These are phyloP conservation scores for Manduca sexta DNA, from an alignment of 1,140 invertebrate genomes.

Conservation along the genomic window DNA sequence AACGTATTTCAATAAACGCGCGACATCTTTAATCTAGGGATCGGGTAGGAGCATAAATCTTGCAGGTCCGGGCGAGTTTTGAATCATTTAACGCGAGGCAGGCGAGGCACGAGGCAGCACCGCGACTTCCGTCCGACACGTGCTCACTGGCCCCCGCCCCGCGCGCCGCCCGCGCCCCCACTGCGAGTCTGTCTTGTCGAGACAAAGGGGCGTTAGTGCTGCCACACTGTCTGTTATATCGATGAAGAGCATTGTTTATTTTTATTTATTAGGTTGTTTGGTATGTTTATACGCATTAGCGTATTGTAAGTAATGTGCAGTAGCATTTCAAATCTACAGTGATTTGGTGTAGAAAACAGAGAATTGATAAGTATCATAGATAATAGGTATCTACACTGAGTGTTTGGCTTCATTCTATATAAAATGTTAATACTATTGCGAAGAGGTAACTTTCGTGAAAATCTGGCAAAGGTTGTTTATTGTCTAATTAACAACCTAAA, in stretches of 20 bases:
- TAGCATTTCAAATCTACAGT: no score
- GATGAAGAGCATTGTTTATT: conserved; percentile 1
- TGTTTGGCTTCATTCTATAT: no score
- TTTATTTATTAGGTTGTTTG: no score
- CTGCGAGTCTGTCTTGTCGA: conserved; percentile 67
- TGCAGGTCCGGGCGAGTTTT: conserved; percentile 70
- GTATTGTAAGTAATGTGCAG: no score
- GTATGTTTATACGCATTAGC: no score
- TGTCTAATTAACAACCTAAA: no score
- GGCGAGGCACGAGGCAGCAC: conserved; percentile 11
- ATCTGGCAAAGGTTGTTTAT: no score
- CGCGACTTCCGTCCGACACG: conserved; percentile 69
- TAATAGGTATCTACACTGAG: no score
- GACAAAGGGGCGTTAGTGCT: conserved; percentile 64
- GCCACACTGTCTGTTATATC: conserved; percentile 6
- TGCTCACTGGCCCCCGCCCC: conserved; percentile 26
- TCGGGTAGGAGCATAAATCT: conserved; percentile 69
- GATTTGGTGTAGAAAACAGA: no score
- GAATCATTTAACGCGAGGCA: conserved; percentile 68
- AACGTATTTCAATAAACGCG: conserved; percentile 67
- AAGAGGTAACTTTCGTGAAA: no score
- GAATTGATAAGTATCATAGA: no score
- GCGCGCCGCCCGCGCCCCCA: conserved; percentile 26
- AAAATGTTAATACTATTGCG: no score
- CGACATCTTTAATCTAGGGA: conserved; percentile 72